Base-by-base conservation (phyloP, 2,797 vertebrate species). In the Poecilia wingei region DNA sequence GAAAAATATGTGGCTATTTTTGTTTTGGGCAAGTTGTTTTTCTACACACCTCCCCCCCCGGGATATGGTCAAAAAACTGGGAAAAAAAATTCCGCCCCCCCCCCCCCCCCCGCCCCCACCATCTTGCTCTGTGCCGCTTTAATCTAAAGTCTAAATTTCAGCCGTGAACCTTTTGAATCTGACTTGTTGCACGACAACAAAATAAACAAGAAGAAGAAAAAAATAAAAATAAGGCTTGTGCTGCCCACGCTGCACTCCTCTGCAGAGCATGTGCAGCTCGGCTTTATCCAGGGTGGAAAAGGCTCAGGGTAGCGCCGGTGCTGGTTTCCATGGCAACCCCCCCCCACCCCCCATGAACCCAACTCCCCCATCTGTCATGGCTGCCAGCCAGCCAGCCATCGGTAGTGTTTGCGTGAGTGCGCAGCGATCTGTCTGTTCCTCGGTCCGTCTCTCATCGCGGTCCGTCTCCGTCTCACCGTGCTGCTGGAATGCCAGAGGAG, bases 301-400 rank as follows among this genome's bases (percentile, higher is more conserved):
- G 79, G 83, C 85, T 88, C 73, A 73, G 86, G 87, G 84, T 85
- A 92, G 84, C 80, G 49, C 90, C 75, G 77, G 74, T 91, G 86
- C 82, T 59, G 85, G 92, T 96, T 93, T 84, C 97, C 92, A 96
- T 96, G 91, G 96, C 90, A 97, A 98, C 97, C 76, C 41, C 41
- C 41, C 39, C 39, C 41, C 39, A 79, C 82, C 64, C 79, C 84
- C 82, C 59, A 4, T 86, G 88, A 92, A 94, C 92, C 87, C 77
- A 86, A 95, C 93, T 91, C 95, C 94, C 95, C 96, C 95, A 93
- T 96, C 95, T 95, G 96, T 96, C 95, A 95, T 93, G 91, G 91
- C 93, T 85, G 94, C 95, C 90, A 93, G 94, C 95, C 90, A 93
- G 94, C 95, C 95, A 95, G 93, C 93, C 94, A 93, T 93, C 43